Evolutionary conservation across 2,888 invertebrate genomes (phyloP), one percentile per base, ranked within the genome.

Genomic region (Cheilosia scutellata): DNA sequence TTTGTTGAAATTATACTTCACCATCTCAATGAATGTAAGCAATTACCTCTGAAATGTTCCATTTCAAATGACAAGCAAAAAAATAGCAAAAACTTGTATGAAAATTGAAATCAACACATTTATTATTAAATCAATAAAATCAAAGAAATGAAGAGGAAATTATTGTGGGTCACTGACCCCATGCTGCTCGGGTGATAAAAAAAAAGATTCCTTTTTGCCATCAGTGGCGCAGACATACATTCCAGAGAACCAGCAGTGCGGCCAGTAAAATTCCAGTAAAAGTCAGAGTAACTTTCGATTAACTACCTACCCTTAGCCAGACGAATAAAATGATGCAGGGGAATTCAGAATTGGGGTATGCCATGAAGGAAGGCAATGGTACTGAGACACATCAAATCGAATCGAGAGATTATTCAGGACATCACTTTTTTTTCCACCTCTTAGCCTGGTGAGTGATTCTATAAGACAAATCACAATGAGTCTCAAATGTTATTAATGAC

Each of bases 71-170:
- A 31, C n/a, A 7, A 3, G 6, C 25, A 49, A 40, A 40, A 60
- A 29, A 0, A 29, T 6, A 20, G 5, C 37, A 11, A 16, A n/a
- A 42, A 51, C 33, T 40, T 33, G 31, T 44, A 70, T 62, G 70
- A 70, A 77, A 77, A 70, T 62, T 77, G 55, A 42, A 62, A 77
- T 77, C 77, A 53, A 60, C 60, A 53, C 76, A 68, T 60, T 60
- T 68, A 76, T 60, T 60, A 51, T 53, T 60, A 53, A 68, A 77
- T 70, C 70, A 66, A 70, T 77, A 62, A 77, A 77, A 62, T 47
- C 51, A 13, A 58, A 11, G 55, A n/a, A 49, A 70, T 62, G 62
- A 6, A 16, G 20, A 47, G 62, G 40, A 75, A 68, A 53, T 77
- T 60, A 68, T 44, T 27, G 37, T 4, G 16, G 60, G 42, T 29